Evolutionary conservation across 2,888 invertebrate species (phyloP), one percentile per base, ranked within the genome.

Genomic region (Drosophila percnosoma): DNA sequence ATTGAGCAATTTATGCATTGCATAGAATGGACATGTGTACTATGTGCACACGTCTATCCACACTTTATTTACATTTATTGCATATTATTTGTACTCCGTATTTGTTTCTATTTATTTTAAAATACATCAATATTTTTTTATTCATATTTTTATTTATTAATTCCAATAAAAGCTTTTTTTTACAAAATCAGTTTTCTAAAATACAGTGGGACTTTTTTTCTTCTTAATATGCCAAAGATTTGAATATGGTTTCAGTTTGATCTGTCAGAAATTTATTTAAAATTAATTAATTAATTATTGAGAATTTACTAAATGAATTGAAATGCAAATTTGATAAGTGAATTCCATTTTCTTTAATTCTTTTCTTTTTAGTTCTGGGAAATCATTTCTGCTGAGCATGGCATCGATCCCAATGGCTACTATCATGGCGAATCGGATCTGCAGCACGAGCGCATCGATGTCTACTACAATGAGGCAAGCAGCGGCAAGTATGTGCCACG

Each of bases 361-460:
- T 27, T 4, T 15, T n/a, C 45, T 36, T 92, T 93, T 6, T 91
- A 95, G 95, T 95, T 95, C 91, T 95, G 95, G 95, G 97, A 97
- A 94, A 95, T 97, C 38, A 97, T 97, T 87, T 96, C 96, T 0
- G 96, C 97, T 84, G 97, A 97, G 89, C 97, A 97, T 91, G 97
- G 96, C 42, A 95, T 97, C 64, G 96, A 96, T 91, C 95, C 95
- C 8, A 95, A 94, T 40, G 97, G 97, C n/a, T 92, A 94, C 40
- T 97, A 96, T 92, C 94, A 94, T 34, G 97, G 97, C 0, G 96
- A 96, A 89, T 96, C 95, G 70, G 95, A 95, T 68, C 93, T 96
- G 75, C 97, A 97, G 91, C 92, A 95, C 78, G 97, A 97, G 91
- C 94, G 97, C 63, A 96, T 97, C 87, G 95, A 96, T 82, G 97